phyloP scores from a whole-genome alignment of 2,797 vertebrate species.

The Cirrhinus molitorella region DNA sequence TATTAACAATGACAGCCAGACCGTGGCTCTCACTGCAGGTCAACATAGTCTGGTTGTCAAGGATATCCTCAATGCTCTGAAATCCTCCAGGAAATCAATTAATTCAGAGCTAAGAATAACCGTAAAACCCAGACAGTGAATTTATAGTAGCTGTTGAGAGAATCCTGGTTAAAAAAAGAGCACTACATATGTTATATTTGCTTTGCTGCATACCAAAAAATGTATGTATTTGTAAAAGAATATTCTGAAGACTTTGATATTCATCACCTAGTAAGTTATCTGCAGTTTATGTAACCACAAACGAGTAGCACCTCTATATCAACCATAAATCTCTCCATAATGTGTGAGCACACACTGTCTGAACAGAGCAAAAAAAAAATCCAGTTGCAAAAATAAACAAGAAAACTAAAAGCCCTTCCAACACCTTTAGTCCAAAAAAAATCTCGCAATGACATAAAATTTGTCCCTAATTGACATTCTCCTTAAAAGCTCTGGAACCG shows the following conservation, averaged over 20 bases:
- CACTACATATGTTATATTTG: not conserved
- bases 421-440: not conserved
- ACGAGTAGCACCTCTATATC: constrained; percentile 10
- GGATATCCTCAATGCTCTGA: constrained; percentile 17
- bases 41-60: constrained; percentile 19
- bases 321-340: not conserved
- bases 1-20: constrained; percentile 20
- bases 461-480: constrained; percentile 20
- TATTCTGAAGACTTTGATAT: not conserved
- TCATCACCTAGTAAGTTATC: not conserved
- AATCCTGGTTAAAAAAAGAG: not conserved
- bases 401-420: not conserved
- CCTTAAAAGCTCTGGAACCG: constrained; percentile 3
- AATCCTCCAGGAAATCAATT: constrained; percentile 14
- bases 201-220: not conserved
- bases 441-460: constrained; percentile 11
- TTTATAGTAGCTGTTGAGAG: not conserved
- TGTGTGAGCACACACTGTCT: not conserved
- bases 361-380: not conserved
- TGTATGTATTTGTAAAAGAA: not conserved
- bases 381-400: not conserved
- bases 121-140: not conserved
- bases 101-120: constrained; percentile 19
- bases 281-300: constrained; percentile 31
- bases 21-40: not conserved